phyloP scores from a whole-genome alignment of 2,888 invertebrate species.

The Pachymerium ferrugineum region DNA sequence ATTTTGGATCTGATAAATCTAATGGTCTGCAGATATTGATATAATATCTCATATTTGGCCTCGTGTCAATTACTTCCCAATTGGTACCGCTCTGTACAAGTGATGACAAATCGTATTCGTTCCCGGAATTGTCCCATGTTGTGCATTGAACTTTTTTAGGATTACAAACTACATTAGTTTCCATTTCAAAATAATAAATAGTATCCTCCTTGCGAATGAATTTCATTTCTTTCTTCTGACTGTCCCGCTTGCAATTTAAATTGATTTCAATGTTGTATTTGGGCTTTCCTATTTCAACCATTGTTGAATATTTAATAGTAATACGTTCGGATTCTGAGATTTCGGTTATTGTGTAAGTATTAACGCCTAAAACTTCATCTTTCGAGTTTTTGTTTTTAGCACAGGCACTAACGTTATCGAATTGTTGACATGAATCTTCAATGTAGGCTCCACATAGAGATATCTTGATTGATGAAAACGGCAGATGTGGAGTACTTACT shows the following conservation, averaged over 20 bases:
- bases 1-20: not conserved
- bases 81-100: not conserved
- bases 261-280: not conserved
- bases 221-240: not conserved
- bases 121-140: slow-evolving; percentile 23
- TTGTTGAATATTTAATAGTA: not conserved
- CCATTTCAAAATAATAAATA: slow-evolving; percentile 23
- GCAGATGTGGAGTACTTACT: not conserved
- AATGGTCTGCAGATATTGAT: slow-evolving; percentile 32
- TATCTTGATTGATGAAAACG: not conserved
- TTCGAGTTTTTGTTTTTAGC: not conserved
- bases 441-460: not conserved
- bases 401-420: not conserved
- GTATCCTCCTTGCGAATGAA: not conserved
- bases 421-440: not conserved
- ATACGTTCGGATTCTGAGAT: not conserved
- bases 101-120: slow-evolving; percentile 31
- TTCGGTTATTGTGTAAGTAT: not conserved
- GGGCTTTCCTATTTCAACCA: not conserved
- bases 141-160: slow-evolving; percentile 32
- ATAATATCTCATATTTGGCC: slow-evolving; percentile 27
- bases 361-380: not conserved
- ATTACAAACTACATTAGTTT: slow-evolving; percentile 30
- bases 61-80: slow-evolving; percentile 31
- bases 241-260: not conserved